Evolutionary conservation across 2,113 vertebrate species (phyloP).

Genomic region (Pseudopodoces humilis): DNA sequence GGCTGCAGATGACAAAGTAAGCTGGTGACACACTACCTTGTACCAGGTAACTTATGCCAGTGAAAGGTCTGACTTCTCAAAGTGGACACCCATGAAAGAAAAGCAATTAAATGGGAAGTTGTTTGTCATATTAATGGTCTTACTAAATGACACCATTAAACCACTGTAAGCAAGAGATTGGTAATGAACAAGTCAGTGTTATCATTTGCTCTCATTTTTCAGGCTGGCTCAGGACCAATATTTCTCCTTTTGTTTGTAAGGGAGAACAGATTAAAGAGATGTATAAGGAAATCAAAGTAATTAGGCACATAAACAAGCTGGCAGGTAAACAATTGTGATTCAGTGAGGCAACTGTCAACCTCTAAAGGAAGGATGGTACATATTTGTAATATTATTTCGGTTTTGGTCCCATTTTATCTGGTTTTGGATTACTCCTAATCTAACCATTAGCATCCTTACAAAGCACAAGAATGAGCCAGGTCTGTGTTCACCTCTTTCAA

Average conservation of each 20-base stretch:
- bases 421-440: neutral
- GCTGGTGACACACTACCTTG: neutral
- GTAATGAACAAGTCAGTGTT: neutral
- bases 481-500: neutral
- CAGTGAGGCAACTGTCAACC: neutral
- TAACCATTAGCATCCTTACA: neutral
- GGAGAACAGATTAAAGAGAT: neutral
- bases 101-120: neutral
- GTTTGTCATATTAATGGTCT: neutral
- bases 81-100: neutral
- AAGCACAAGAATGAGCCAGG: neutral
- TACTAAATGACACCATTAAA: slow-evolving; percentile 7
- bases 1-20: neutral
- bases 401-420: neutral
- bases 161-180: neutral
- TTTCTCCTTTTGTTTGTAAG: neutral
- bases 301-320: neutral
- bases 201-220: neutral
- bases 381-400: neutral
- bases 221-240: neutral
- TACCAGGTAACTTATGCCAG: neutral
- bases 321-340: neutral
- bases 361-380: neutral
- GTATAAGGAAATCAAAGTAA: slow-evolving; percentile 20
- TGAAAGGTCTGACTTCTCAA: neutral